phyloP scores from a whole-genome alignment of 2,113 vertebrate species.

The Cyphomyrus discorhynchus region DNA sequence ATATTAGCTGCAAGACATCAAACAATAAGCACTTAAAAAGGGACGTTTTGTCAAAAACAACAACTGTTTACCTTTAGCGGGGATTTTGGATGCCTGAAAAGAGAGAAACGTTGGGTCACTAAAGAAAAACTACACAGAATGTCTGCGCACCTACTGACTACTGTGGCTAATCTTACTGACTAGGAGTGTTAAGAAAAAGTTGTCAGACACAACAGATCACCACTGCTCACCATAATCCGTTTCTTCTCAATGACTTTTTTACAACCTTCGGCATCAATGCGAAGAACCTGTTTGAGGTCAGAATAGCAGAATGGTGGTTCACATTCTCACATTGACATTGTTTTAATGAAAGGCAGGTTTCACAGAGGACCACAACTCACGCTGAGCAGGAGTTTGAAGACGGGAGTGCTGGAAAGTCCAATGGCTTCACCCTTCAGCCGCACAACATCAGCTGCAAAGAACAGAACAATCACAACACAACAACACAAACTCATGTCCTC shows the following conservation, averaged over 20 bases:
- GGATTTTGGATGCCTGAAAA: neutral
- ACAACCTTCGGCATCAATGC: slow-evolving; percentile 71
- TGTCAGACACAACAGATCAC: neutral
- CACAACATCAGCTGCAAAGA: slow-evolving; percentile 54
- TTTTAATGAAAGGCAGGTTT: neutral
- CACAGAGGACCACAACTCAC: slow-evolving; percentile 21
- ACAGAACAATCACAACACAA: neutral
- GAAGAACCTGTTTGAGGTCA: slow-evolving; percentile 55
- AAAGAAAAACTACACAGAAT: neutral
- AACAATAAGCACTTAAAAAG: neutral
- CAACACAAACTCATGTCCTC: neutral
- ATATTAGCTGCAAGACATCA: neutral
- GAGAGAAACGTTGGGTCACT: neutral
- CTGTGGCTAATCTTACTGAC: neutral
- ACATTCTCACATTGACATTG: neutral
- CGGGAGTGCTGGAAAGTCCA: slow-evolving; percentile 54
- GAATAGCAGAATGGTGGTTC: neutral
- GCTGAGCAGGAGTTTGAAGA: slow-evolving; percentile 70
- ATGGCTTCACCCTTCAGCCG: slow-evolving; percentile 37
- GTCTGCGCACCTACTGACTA: neutral
- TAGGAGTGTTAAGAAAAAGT: neutral
- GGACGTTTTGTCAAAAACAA: neutral
- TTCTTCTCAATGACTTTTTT: slow-evolving; percentile 63
- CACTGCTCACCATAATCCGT: slow-evolving; percentile 1
- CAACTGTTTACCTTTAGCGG: neutral